Evolutionary conservation across 2,113 vertebrate species (phyloP).

Genomic region (Fulmarus glacialis): DNA sequence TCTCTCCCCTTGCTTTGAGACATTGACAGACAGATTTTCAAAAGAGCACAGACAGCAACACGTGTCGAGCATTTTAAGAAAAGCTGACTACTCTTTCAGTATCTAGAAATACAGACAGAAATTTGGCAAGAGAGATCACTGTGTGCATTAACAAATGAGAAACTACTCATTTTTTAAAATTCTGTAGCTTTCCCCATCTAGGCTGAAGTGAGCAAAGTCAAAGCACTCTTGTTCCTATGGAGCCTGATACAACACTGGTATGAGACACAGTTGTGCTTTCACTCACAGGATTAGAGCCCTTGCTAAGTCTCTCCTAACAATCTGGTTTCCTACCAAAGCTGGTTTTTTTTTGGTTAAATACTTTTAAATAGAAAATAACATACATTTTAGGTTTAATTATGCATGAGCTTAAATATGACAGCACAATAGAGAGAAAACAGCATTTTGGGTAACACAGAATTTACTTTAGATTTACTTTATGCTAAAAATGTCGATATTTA

Average conservation of each 20-base stretch:
- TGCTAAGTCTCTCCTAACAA: not conserved
- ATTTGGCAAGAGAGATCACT: not conserved
- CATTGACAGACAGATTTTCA: not conserved
- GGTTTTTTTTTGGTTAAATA: not conserved
- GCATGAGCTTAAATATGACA: not conserved
- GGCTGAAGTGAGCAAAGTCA: not conserved
- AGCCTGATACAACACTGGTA: not conserved
- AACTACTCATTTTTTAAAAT: not conserved
- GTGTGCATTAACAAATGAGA: not conserved
- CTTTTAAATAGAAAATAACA: conserved; percentile 29
- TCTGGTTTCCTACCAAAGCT: not conserved
- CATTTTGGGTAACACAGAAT: not conserved
- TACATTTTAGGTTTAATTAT: not conserved
- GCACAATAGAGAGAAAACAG: not conserved
- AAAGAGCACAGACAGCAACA: not conserved
- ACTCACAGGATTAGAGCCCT: not conserved
- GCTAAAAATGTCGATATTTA: not conserved
- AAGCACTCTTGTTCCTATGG: not conserved
- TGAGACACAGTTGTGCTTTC: not conserved
- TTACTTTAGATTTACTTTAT: not conserved
- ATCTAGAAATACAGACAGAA: not conserved
- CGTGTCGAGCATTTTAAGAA: not conserved
- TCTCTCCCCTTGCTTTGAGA: not conserved
- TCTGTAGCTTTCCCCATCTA: not conserved
- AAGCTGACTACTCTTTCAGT: not conserved